Base-by-base conservation (phyloP, 2,113 vertebrate species). In the Microtus pennsylvanicus region DNA sequence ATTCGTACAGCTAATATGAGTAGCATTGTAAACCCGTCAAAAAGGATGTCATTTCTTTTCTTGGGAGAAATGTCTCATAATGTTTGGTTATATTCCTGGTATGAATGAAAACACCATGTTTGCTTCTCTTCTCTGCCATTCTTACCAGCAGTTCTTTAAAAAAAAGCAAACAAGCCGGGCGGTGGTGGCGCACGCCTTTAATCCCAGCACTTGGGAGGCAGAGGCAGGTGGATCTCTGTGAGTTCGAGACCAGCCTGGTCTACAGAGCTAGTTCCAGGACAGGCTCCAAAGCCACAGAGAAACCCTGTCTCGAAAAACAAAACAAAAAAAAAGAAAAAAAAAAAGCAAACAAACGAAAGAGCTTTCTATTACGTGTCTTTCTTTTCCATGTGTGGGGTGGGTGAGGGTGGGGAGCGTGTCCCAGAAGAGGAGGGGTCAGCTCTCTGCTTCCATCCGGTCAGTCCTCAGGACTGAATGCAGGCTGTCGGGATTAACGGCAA, bases 111-210 rank as follows among this genome's bases (percentile, higher is more conserved):
- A 63, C 6, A 5, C 4, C 0, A 0, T 8, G 7, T 63, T 26
- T 91, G 28, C 50, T 61, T 58, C n/a, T 35, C 1, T 5, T 4
- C 5, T 4, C 0, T 19, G 1, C 19, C 17, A 0, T n/a, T 55
- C 14, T 52, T 8, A 26, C 26, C 33, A 58, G 78, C 24, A 13
- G 5, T 82, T n/a, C 78, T 82, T 38, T 30, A 30, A 28, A 7
- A 28, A n/a, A n/a, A n/a, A n/a, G n/a, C n/a, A n/a, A n/a, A n/a
- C n/a, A n/a, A n/a, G n/a, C n/a, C n/a, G n/a, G n/a, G n/a, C n/a
- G n/a, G n/a, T n/a, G n/a, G n/a, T n/a, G n/a, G n/a, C n/a, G n/a
- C n/a, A n/a, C n/a, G n/a, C n/a, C n/a, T n/a, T n/a, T n/a, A n/a
- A n/a, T n/a, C n/a, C n/a, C n/a, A n/a, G n/a, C n/a, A n/a, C n/a